Evolutionary conservation across 1,140 invertebrate species (phyloP).

Genomic region (Parasteatoda tepidariorum): DNA sequence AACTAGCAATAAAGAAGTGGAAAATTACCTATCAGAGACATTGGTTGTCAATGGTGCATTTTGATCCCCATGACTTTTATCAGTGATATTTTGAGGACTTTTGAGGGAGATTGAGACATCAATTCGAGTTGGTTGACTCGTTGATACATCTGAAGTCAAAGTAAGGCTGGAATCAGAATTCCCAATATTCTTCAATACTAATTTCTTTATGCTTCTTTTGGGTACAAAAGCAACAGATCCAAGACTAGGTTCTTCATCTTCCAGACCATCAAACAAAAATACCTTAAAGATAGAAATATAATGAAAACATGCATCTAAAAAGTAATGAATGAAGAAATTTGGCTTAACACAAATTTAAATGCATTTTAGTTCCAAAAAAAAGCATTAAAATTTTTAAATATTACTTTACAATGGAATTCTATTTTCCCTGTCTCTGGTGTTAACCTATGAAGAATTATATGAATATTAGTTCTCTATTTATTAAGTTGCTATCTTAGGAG

Average conservation of each 20-base stretch:
- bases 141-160: constrained; percentile 41
- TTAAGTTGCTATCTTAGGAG: too few relatives aligned
- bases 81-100: neutral
- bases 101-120: constrained; percentile 54
- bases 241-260: constrained; percentile 69
- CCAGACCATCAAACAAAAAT: constrained; percentile 73
- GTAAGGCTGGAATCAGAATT: constrained; percentile 50
- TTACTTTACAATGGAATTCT: too few relatives aligned
- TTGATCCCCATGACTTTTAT: neutral
- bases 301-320: too few relatives aligned
- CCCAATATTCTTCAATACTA: constrained; percentile 68
- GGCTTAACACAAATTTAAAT: too few relatives aligned
- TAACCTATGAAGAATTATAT: too few relatives aligned
- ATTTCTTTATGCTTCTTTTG: constrained; percentile 72
- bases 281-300: constrained; percentile 19
- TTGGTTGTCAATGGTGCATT: constrained; percentile 51
- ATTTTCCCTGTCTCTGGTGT: too few relatives aligned
- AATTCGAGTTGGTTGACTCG: constrained; percentile 19
- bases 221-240: constrained; percentile 70
- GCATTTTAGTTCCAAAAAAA: too few relatives aligned
- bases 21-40: constrained; percentile 53
- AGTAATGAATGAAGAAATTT: neutral
- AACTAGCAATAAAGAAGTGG: too few relatives aligned
- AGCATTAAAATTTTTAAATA: too few relatives aligned
- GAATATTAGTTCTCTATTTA: too few relatives aligned